Percentiles rank a stretch among this genome's conserved stretches.
Conservation (phyloP, 2,113 vertebrate species). For the Pseudorasbora parva region DNA sequence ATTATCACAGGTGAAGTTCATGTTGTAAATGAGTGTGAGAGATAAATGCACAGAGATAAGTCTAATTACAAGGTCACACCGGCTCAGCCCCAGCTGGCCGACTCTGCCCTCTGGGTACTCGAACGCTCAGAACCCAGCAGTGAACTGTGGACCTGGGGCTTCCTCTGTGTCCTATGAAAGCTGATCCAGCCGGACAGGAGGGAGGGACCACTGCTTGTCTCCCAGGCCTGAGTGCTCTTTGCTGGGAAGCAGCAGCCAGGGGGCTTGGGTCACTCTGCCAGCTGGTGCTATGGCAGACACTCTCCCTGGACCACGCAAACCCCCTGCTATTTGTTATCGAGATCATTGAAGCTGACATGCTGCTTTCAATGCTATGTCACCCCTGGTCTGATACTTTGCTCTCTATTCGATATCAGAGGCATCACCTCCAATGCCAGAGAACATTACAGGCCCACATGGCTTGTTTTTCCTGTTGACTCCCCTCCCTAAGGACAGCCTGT, state of each 20-base stretch:
- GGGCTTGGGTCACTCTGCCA: conserved; percentile 73
- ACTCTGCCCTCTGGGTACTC: conserved; percentile 49
- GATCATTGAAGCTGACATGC: conserved; percentile 66
- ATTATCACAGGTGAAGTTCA: conserved; percentile 21
- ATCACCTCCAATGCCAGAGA: conserved; percentile 62
- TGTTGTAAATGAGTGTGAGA: conserved; percentile 8
- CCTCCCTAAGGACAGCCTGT: conserved; percentile 68
- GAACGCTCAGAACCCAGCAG: conserved; percentile 39
- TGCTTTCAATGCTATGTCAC: conserved; percentile 65
- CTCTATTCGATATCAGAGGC: conserved; percentile 64
- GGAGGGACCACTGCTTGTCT: conserved; percentile 65
- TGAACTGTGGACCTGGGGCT: conserved; percentile 54
- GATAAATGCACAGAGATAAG: conserved; percentile 38
- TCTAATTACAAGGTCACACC: conserved; percentile 68
- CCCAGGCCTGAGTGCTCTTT: conserved; percentile 57
- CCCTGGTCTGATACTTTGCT: conserved; percentile 60
- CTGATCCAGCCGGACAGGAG: conserved; percentile 74
- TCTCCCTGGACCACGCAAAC: conserved; percentile 58
- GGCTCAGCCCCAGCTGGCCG: conserved; percentile 57
- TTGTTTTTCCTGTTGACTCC: conserved; percentile 71
- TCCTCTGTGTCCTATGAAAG: conserved; percentile 53
- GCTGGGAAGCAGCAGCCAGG: conserved; percentile 59
- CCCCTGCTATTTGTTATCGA: conserved; percentile 63
- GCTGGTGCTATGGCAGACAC: conserved; percentile 69
- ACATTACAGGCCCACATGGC: conserved; percentile 68